Base-by-base conservation (phyloP, 2,113 vertebrate genomes). In the Cyphomyrus discorhynchus region DNA sequence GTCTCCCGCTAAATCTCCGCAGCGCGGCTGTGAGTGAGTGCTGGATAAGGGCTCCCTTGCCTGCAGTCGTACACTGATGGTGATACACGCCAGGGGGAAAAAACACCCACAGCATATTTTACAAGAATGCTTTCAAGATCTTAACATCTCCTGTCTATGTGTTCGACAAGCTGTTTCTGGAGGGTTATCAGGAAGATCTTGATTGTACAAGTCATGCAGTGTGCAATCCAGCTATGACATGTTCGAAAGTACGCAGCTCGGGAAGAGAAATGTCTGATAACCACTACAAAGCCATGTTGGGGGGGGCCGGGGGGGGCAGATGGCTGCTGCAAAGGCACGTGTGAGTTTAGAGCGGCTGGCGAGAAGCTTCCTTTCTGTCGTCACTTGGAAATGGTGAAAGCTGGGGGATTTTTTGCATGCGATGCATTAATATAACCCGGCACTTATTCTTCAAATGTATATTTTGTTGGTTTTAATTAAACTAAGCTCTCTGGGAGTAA, bases 91-190 rank as follows among this genome's bases (percentile, higher is more conserved):
- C 92, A 94, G 92, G 92, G 92, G 92, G 92, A 90, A 89, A 94
- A 46, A 53, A 56, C 10, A 53, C 49, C 62, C 35, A 92, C 93
- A 91, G 87, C 89, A 93, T 90, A 92, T 93, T 94, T 92, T 83
- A 86, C 89, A 92, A 95, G 94, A 93, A 93, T 92, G 94, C 89
- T 92, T 94, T 93, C 92, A 92, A 93, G 93, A 94, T 92, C 92
- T 2, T 92, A 94, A 92, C 92, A 93, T 91, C 53, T 11, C 82
- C 47, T 92, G 77, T 91, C 90, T 91, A 90, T 91, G 77, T 90
- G 88, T 94, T 93, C 93, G 91, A 94, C 92, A 92, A 91, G 91
- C 90, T 90, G 90, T 93, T 91, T 87, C 90, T 91, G 89, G 90
- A 90, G 91, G 87, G 46, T 27, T 93, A 92, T 86, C 31, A 86